Evolutionary conservation across 2,888 invertebrate genomes (phyloP).

Genomic region (Dolichopus griseipennis): DNA sequence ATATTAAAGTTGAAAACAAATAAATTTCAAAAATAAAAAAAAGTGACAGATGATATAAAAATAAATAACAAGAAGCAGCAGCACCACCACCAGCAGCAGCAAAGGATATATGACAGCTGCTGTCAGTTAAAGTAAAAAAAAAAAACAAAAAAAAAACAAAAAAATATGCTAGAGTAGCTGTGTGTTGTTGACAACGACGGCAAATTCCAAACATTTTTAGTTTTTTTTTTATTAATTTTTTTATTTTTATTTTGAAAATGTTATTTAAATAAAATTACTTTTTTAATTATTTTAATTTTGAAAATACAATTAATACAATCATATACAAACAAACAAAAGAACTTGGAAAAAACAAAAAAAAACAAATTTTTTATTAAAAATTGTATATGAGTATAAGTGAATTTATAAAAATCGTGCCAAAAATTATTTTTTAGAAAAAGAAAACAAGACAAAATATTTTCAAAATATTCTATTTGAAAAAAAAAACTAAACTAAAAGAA

Average conservation of each 20-base stretch:
- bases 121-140: slow-evolving; percentile 13
- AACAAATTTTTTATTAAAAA: no score
- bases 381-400: background rate
- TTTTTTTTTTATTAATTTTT: slow-evolving; percentile 9
- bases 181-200: slow-evolving; percentile 2
- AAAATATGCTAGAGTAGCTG: background rate
- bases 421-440: background rate
- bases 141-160: background rate
- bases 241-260: slow-evolving; percentile 12
- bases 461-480: no score
- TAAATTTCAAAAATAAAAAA: no score
- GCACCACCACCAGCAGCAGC: slow-evolving; percentile 13
- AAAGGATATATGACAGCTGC: slow-evolving; percentile 22
- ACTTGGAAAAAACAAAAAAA: background rate
- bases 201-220: slow-evolving; percentile 10
- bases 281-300: slow-evolving; percentile 1
- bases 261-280: background rate
- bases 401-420: slow-evolving; percentile 5
- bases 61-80: background rate
- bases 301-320: no score
- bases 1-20: background rate
- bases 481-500: no score
- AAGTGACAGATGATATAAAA: slow-evolving; percentile 19
- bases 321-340: no score
- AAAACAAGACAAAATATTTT: background rate